Percentiles rank a stretch among this genome's conserved stretches.
These are phyloP conservation scores for Panagrolaimus sp. DNA, from an alignment of 1,140 invertebrate species.

Conservation along the genomic window DNA sequence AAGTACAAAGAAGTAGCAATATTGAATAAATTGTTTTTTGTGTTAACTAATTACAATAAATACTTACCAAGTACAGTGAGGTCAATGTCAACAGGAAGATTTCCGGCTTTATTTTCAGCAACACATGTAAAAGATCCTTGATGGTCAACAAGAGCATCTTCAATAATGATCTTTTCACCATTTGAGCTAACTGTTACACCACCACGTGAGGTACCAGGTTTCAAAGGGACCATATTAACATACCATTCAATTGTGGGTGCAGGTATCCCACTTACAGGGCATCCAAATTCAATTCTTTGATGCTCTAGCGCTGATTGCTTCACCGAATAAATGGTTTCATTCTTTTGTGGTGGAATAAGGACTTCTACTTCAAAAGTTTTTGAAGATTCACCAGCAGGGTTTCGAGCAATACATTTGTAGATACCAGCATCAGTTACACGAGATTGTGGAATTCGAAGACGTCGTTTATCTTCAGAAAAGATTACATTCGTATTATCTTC, in stretches of 20 bases:
- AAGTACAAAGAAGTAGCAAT: too few relatives aligned
- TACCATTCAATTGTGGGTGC: conserved; percentile 41
- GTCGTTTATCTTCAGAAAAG: conserved; percentile 15
- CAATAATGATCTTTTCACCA: conserved; percentile 38
- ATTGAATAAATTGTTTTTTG: too few relatives aligned
- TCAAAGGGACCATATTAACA: conserved; percentile 26
- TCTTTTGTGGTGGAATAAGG: conserved; percentile 45
- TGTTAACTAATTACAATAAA: not conserved
- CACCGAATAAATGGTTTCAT: conserved; percentile 36
- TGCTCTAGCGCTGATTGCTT: conserved; percentile 37
- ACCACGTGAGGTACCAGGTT: conserved; percentile 20
- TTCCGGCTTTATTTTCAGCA: conserved; percentile 44
- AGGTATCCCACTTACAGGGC: conserved; percentile 44
- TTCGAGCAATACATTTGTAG: conserved; percentile 20
- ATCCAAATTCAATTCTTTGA: conserved; percentile 40
- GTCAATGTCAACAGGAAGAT: conserved; percentile 44
- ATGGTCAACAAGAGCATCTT: conserved; percentile 30
- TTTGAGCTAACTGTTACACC: conserved; percentile 33
- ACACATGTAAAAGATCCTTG: conserved; percentile 41
- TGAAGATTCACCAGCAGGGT: conserved; percentile 27
- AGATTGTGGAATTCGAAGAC: conserved; percentile 13
- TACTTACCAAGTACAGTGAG: conserved; percentile 39
- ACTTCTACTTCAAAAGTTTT: conserved; percentile 51
- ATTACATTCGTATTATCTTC: conserved; percentile 14
- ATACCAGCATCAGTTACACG: conserved; percentile 13